These are phyloP conservation scores for Aselliscus stoliczkanus DNA, from an alignment of 2,797 vertebrate species.

Conservation along the genomic window DNA sequence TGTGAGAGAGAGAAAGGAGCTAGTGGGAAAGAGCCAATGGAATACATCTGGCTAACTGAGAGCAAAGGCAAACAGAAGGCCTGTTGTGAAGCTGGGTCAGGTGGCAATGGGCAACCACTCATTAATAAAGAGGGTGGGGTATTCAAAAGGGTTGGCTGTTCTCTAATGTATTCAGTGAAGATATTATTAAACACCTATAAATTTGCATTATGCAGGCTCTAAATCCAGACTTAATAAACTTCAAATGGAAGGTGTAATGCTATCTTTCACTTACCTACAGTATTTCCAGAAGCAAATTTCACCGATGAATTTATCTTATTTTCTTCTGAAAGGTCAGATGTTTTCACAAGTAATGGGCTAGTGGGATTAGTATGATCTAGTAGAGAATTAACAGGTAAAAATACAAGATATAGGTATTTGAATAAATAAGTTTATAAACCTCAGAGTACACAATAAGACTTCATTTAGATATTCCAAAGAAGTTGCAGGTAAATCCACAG, in stretches of 20 bases:
- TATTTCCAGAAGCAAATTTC: constrained; percentile 92
- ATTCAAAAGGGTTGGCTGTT: neutral
- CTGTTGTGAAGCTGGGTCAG: neutral
- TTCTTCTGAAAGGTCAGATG: constrained; percentile 94
- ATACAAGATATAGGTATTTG: neutral
- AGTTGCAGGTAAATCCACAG: neutral
- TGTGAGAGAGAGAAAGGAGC: neutral
- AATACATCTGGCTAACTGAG: neutral
- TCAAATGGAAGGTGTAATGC: constrained; percentile 9
- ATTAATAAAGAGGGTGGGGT: fast-evolving
- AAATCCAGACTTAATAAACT: constrained; percentile 12
- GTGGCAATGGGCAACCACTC: neutral
- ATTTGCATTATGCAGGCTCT: neutral
- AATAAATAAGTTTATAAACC: constrained; percentile 26
- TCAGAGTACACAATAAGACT: neutral
- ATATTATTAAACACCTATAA: neutral
- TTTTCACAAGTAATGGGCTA: constrained; percentile 92
- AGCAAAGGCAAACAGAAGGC: neutral
- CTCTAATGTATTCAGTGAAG: neutral
- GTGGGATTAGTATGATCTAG: constrained; percentile 94
- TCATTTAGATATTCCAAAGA: neutral
- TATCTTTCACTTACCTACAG: constrained; percentile 88
- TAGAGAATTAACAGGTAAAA: constrained; percentile 58
- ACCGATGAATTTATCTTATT: constrained; percentile 90
- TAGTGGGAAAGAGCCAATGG: neutral